phyloP scores from a whole-genome alignment of 1,140 invertebrate genomes.

The Araneus ventricosus region DNA sequence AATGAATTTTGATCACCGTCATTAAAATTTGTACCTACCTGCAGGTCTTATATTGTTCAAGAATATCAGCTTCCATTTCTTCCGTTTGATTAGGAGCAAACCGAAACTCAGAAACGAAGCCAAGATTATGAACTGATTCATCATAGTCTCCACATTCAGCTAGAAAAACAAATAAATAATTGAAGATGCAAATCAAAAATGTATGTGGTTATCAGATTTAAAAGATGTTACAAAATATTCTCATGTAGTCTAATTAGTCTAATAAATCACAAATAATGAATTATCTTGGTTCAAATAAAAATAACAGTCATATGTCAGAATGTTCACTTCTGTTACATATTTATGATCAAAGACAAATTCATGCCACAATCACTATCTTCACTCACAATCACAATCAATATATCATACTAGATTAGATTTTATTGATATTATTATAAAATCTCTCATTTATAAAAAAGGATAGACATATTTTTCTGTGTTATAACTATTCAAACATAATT shows the following conservation, averaged over 20 bases:
- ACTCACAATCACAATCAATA: too few relatives aligned
- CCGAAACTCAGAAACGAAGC: slow-evolving; percentile 98
- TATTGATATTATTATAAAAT: too few relatives aligned
- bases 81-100: slow-evolving; percentile 96
- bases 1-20: not conserved
- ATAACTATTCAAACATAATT: too few relatives aligned
- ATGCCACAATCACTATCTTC: too few relatives aligned
- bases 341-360: too few relatives aligned
- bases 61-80: slow-evolving; percentile 92
- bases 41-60: slow-evolving; percentile 92
- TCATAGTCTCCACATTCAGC: slow-evolving; percentile 99
- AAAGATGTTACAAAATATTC: not conserved
- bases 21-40: not conserved
- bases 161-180: slow-evolving; percentile 79
- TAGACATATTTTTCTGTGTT: too few relatives aligned
- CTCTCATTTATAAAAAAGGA: too few relatives aligned
- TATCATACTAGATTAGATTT: too few relatives aligned
- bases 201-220: not conserved
- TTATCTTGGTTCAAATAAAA: not conserved
- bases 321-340: too few relatives aligned
- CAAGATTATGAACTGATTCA: slow-evolving; percentile 90
- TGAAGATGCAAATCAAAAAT: not conserved
- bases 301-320: too few relatives aligned
- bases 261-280: not conserved
- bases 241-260: not conserved